phyloP scores from a whole-genome alignment of 2,888 invertebrate genomes.

The Temnothorax ravouxi region DNA sequence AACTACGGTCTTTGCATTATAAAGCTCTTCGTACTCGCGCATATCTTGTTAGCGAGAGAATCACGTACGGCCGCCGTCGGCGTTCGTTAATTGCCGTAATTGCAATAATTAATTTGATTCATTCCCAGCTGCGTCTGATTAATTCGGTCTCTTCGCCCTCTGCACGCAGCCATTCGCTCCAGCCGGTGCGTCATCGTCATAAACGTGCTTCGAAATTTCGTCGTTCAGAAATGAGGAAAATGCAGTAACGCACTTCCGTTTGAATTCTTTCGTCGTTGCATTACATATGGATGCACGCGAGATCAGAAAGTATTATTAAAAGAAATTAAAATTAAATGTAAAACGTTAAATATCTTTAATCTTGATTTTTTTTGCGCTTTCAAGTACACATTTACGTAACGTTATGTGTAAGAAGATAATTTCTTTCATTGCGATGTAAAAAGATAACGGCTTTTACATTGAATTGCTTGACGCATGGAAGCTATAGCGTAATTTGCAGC shows the following conservation, averaged over 20 bases:
- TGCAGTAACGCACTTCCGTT: neutral
- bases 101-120: conserved; percentile 70
- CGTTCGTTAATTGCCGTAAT: conserved; percentile 67
- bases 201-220: conserved; percentile 54
- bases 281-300: neutral
- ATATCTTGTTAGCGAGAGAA: conserved; percentile 48
- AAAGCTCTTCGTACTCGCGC: conserved; percentile 46
- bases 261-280: neutral
- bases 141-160: conserved; percentile 56
- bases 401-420: conserved; percentile 6
- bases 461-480: neutral
- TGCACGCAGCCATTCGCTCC: conserved; percentile 60
- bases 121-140: conserved; percentile 70
- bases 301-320: neutral
- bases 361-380: neutral
- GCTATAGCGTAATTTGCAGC: conserved; percentile 1
- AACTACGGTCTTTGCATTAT: conserved; percentile 34
- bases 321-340: neutral
- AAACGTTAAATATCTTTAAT: neutral
- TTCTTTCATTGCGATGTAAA: neutral
- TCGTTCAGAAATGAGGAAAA: conserved; percentile 36
- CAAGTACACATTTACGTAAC: conserved; percentile 1
- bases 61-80: conserved; percentile 46
- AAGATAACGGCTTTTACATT: neutral
- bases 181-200: conserved; percentile 56